Percentiles rank a stretch among this genome's conserved stretches.
These are phyloP conservation scores for Sparidentex hasta DNA, from an alignment of 2,797 vertebrate species.

Conservation along the genomic window DNA sequence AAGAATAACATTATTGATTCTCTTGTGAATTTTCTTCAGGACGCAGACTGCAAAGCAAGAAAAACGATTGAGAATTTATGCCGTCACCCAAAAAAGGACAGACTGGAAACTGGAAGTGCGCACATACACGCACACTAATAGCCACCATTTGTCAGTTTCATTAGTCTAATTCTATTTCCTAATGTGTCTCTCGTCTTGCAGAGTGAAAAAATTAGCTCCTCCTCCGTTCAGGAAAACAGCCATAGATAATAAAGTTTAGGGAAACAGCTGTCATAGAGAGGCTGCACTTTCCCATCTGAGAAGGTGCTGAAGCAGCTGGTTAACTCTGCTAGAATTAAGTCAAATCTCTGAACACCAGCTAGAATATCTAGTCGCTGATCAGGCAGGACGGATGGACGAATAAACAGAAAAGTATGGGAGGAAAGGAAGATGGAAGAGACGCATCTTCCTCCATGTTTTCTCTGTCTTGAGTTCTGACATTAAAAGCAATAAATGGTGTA, in stretches of 20 bases:
- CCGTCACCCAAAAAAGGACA: constrained; percentile 44
- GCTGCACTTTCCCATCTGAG: constrained; percentile 45
- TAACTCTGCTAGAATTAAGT: constrained; percentile 52
- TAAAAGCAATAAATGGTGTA: constrained; percentile 9
- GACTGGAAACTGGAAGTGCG: constrained; percentile 26
- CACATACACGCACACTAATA: constrained; percentile 54
- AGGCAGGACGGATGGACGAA: constrained; percentile 18
- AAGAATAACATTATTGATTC: constrained; percentile 12
- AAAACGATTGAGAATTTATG: constrained; percentile 19
- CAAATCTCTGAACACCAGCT: constrained; percentile 56
- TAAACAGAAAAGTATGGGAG: background rate
- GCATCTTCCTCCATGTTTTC: background rate
- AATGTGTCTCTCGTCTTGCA: constrained; percentile 55
- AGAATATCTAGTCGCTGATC: constrained; percentile 31
- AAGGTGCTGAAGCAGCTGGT: constrained; percentile 58
- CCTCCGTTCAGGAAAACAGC: constrained; percentile 42
- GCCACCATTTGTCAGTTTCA: constrained; percentile 71
- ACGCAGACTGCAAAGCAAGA: constrained; percentile 3
- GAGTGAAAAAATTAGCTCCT: constrained; percentile 55
- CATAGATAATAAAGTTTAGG: constrained; percentile 51
- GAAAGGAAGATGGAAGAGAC: constrained; percentile 10
- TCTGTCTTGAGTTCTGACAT: background rate
- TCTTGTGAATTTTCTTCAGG: constrained; percentile 4
- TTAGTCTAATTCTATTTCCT: constrained; percentile 71
- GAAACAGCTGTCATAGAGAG: constrained; percentile 50